Evolutionary conservation across 2,113 vertebrate species (phyloP).

Genomic region (Cervus canadensis): DNA sequence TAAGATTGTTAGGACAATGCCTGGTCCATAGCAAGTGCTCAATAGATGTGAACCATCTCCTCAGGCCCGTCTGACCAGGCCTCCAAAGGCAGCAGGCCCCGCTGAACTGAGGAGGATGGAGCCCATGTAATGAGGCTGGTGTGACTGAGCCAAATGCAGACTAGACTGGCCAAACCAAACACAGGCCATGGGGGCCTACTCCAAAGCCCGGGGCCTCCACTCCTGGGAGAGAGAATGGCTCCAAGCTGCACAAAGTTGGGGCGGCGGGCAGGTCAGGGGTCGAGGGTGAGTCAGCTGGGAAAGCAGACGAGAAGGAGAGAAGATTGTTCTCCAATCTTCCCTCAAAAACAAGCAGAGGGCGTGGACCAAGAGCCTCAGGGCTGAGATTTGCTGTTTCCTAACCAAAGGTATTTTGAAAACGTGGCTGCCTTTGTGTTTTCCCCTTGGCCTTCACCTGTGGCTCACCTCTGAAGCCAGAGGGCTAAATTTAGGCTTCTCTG

Average conservation of each 20-base stretch:
- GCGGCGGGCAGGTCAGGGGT: neutral
- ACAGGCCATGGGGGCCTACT: neutral
- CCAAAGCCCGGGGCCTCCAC: neutral
- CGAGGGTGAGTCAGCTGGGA: neutral
- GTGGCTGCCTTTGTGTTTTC: neutral
- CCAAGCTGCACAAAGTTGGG: neutral
- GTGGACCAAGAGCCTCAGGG: fast-evolving
- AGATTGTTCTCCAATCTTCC: neutral
- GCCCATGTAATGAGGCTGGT: neutral
- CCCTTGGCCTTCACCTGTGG: conserved; percentile 25
- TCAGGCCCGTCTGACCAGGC: neutral
- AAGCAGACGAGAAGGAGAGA: neutral
- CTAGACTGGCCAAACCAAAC: neutral
- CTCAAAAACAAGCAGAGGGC: neutral
- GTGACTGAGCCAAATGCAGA: conserved; percentile 1
- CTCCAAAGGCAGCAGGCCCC: neutral
- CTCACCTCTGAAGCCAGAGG: conserved; percentile 25
- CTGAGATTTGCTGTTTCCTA: neutral
- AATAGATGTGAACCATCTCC: neutral
- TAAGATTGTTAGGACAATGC: neutral
- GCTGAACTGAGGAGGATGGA: neutral
- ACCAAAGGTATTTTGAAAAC: neutral
- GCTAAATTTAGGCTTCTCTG: conserved; percentile 53
- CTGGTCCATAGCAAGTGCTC: neutral
- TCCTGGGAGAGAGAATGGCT: neutral